Evolutionary conservation across 2,113 vertebrate genomes (phyloP), one percentile per base, ranked within the genome.

Genomic region (Vimba vimba): DNA sequence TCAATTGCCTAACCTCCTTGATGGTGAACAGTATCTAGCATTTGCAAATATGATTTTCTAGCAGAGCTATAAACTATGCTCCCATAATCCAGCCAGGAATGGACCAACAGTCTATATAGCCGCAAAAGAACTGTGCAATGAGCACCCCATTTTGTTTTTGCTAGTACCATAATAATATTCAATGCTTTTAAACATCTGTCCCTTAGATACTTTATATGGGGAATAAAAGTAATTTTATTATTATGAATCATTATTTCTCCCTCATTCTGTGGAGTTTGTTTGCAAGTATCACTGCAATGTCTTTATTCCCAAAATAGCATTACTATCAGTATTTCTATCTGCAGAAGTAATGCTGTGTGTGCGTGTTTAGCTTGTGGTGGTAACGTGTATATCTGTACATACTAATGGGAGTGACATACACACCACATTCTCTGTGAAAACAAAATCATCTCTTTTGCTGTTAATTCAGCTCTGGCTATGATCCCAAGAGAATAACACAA

Each of bases 381-480:
- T 64, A 50, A 10, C 5, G 12, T 50, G 55, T 64, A 19, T 85
- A 75, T 83, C 47, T 43, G 77, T 79, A 39, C 39, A 30, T 68
- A 62, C 60, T n/a, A 10, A 64, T 80, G 43, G 47, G 43, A 60
- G 77, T 43, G 47, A 77, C 21, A 36, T 15, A 55, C 4, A 23
- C 82, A 57, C 15, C 17, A 73, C 25, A 89, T 69, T 82, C 30
- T 21, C 36, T 4, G 30, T 55, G 71, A 66, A 87, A 82, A 78
- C 78, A 74, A 43, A 90, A 87, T 60, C 4, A 45, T 27, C 86
- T 59, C 19, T 66, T 75, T 30, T 75, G 81, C 83, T 50, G 25
- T 4, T 57, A 84, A 84, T 68, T 79, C 43, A 85, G 85, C 68
- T 87, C 75, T 90, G 85, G 57, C 87, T 79, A 79, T 9, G 8